Conservation (phyloP, 2,888 invertebrate genomes). For the Cepaea hortensis region DNA sequence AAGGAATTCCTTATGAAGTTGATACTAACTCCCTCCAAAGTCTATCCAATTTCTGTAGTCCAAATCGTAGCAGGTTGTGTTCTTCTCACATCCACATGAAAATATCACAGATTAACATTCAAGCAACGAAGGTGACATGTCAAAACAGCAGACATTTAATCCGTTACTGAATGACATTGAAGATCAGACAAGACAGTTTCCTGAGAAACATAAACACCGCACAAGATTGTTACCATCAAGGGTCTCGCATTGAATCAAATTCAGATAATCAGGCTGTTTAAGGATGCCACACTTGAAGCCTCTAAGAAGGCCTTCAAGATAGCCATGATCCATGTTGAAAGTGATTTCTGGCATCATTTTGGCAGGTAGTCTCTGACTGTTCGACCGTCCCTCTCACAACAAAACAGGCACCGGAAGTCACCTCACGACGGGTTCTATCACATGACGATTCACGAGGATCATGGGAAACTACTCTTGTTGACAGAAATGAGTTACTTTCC, state of each 20-base stretch:
- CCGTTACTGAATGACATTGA: too few species aligned
- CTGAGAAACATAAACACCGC: too few species aligned
- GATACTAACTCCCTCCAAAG: too few species aligned
- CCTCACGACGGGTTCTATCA: constrained; percentile 36
- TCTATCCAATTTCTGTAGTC: too few species aligned
- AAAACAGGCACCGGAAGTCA: constrained; percentile 26
- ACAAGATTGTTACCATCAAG: constrained; percentile 86
- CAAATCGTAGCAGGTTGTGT: too few species aligned
- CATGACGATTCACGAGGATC: constrained; percentile 36
- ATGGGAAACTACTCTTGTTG: constrained; percentile 14
- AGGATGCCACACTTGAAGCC: constrained; percentile 99
- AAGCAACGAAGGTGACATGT: too few species aligned
- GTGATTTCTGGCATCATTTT: constrained; percentile 77
- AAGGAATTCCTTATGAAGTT: too few species aligned
- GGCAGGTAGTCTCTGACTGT: not conserved
- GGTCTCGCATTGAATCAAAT: constrained; percentile 99
- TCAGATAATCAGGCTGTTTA: constrained; percentile 96
- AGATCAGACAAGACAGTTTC: too few species aligned
- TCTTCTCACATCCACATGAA: too few species aligned
- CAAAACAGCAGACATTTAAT: too few species aligned
- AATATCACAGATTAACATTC: too few species aligned
- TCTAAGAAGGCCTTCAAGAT: constrained; percentile 97
- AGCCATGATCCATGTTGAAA: constrained; percentile 98
- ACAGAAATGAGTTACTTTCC: not conserved
- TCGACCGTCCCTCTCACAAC: too few species aligned